Percentiles rank a stretch among this genome's conserved stretches.
These are phyloP conservation scores for Hyles euphorbiae DNA, from an alignment of 1,140 invertebrate genomes.

Conservation along the genomic window DNA sequence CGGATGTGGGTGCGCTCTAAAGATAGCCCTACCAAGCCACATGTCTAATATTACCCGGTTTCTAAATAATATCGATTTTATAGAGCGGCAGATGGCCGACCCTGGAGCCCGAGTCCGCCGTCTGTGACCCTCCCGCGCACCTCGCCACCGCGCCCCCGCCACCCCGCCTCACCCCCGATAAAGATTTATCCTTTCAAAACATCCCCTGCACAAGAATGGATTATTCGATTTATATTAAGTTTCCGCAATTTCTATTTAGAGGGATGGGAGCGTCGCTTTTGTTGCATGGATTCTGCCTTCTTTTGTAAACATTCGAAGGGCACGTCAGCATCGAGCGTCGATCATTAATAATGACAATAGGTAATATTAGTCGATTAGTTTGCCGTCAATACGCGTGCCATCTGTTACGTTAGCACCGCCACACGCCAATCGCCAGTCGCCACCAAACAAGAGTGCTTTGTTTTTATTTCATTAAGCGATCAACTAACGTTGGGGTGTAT, in stretches of 20 bases:
- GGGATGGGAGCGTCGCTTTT: constrained; percentile 37
- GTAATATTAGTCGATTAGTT: constrained; percentile 50
- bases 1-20: too few species aligned
- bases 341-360: constrained; percentile 65
- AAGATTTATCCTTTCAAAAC: constrained; percentile 65
- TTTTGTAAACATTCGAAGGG: constrained; percentile 68
- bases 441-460: too few species aligned
- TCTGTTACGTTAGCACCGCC: constrained; percentile 36
- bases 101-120: constrained; percentile 41
- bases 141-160: constrained; percentile 28
- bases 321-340: constrained; percentile 42
- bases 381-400: constrained; percentile 40
- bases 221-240: constrained; percentile 74
- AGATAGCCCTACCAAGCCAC: background rate
- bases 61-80: constrained; percentile 71
- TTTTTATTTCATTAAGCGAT: too few species aligned
- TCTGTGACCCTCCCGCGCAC: constrained; percentile 55
- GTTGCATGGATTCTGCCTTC: constrained; percentile 44
- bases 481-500: too few species aligned
- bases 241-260: constrained; percentile 70
- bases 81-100: constrained; percentile 64
- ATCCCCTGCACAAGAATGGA: constrained; percentile 60
- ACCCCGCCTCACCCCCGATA: constrained; percentile 59
- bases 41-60: constrained; percentile 34
- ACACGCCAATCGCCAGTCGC: too few species aligned